Percentiles rank a stretch among this genome's conserved stretches.
phyloP scores from a whole-genome alignment of 1,140 invertebrate genomes.

The Harpegnathos saltator region DNA sequence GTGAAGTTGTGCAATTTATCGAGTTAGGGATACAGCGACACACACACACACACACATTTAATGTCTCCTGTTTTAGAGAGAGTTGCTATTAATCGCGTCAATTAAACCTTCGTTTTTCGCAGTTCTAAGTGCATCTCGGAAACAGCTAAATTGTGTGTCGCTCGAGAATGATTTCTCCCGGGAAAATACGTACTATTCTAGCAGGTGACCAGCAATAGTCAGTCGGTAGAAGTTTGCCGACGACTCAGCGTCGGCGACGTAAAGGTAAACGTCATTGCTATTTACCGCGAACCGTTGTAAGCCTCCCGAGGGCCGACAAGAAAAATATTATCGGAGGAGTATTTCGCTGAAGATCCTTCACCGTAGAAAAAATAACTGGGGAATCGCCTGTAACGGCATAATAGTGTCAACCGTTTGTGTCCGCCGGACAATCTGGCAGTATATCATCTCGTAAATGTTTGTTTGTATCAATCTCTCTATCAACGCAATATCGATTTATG shows the following conservation, averaged over 20 bases:
- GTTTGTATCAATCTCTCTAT: not conserved
- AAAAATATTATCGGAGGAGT: constrained; percentile 65
- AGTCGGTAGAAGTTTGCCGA: constrained; percentile 68
- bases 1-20: constrained; percentile 25
- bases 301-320: constrained; percentile 5
- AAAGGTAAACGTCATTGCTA: constrained; percentile 73
- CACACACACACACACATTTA: no score
- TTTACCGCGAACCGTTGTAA: constrained; percentile 66
- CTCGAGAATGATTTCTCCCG: constrained; percentile 72
- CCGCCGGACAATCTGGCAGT: not conserved
- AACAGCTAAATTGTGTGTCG: constrained; percentile 27
- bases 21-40: not conserved
- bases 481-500: not conserved
- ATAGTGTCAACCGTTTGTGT: constrained; percentile 33
- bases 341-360: constrained; percentile 41
- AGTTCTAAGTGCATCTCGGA: not conserved
- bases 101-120: constrained; percentile 34
- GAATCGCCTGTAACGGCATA: constrained; percentile 3
- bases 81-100: constrained; percentile 36
- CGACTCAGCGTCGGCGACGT: constrained; percentile 56
- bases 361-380: constrained; percentile 8
- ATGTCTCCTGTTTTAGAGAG: not conserved
- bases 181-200: constrained; percentile 67
- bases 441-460: not conserved
- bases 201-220: constrained; percentile 58